phyloP scores from a whole-genome alignment of 2,888 invertebrate species.

The Hartigia nigra region DNA sequence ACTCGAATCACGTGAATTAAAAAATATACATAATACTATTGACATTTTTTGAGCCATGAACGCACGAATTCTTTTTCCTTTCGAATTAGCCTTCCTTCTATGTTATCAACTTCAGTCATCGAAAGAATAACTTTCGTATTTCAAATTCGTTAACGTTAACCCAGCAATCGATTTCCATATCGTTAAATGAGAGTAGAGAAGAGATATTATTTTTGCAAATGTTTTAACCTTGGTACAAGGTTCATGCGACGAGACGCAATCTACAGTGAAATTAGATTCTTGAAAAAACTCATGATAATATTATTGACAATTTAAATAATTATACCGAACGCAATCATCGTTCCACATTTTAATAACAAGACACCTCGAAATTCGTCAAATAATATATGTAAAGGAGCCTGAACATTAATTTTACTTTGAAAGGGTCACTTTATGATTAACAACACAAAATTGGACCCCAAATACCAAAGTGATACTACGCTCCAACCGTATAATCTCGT shows the following conservation, averaged over 20 bases:
- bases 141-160: background rate
- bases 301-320: background rate
- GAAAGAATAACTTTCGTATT: background rate
- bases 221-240: background rate
- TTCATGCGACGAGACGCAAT: background rate
- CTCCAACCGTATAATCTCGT: background rate
- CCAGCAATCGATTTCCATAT: background rate
- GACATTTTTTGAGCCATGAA: background rate
- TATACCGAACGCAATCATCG: background rate
- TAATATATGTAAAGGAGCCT: background rate
- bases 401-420: background rate
- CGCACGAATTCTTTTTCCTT: background rate
- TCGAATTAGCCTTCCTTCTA: background rate
- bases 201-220: background rate
- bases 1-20: background rate
- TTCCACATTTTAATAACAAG: background rate
- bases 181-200: background rate
- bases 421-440: background rate
- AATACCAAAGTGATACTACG: background rate
- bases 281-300: background rate
- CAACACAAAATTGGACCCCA: background rate
- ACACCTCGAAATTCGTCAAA: background rate
- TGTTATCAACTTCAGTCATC: background rate
- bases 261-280: background rate
- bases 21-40: background rate